Evolutionary conservation across 2,888 invertebrate genomes (phyloP), one percentile per base, ranked within the genome.

Genomic region (Enchytraeus crypticus): DNA sequence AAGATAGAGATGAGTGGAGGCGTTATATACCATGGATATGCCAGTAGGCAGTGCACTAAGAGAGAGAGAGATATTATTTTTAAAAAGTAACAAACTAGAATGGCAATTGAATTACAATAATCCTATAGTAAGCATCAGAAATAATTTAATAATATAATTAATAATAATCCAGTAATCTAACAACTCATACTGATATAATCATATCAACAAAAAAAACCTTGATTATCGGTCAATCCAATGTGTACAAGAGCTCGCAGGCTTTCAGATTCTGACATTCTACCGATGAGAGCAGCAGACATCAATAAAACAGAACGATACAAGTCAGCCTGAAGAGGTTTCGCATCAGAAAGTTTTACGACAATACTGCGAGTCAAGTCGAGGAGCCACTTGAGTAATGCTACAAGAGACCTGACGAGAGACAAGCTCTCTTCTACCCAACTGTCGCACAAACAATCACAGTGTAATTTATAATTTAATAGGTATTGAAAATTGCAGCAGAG

Each of bases 341-440:
- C 38, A 8, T 38, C 38, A 38, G 18, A 8, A 18, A 38, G 18
- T 18, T 18, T 38, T 18, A 11, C 11, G 38, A 38, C 11, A 18
- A 18, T 18, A 38, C 38, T 8, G 38, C 21, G 18, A 11, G 29
- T 8, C n/a, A 56, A 14, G 8, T 26, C 59, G 8, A 34, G 54
- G 21, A 59, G 43, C 59, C 53, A 59, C 14, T 4, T 5, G 8
- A 58, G 34, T 14, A 58, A 33, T 5, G 32, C 21, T 8, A 58
- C 23, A 8, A 53, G 21, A 4, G 51, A 27, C 18, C 30, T 27
- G 21, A 14, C 14, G 5, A 58, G 18, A 4, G 8, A 4, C 30
- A 32, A 5, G 18, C 21, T 8, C 32, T 58, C 58, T 30, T 58
- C 58, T 4, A 5, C 29, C 26, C 49, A 38, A 38, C 38, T 38